Evolutionary conservation across 53 echinoderm and acorn worm species (phyloP), one percentile per base, ranked within the genome.

Genomic region (Actinopyga echinites): DNA sequence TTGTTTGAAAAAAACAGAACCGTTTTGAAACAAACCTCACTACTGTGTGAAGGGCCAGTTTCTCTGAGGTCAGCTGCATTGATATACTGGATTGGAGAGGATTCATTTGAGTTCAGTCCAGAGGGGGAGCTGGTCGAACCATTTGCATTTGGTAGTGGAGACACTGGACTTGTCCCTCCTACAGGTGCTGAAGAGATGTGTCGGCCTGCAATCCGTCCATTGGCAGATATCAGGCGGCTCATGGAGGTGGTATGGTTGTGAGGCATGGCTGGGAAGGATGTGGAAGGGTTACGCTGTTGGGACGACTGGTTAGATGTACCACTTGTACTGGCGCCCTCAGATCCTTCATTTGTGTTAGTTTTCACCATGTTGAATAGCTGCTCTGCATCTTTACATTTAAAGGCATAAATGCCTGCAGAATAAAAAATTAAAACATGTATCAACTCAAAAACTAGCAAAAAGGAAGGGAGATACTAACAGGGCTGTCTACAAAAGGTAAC

Each of bases 371-470:
- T 85, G 69, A 97, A 97, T 28, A 97, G 85, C 71, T 88, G 90
- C 42, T 89, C 88, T 13, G 92, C 94, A 25, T 92, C 67, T 55
- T 94, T 97, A 82, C 97, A 94, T 82, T 97, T 97, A 83, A 96
- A 96, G 12, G 96, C 96, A 53, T 96, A 96, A 60, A 96, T 93
- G 30, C 96, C 96, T 96, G 66, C 12, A 59, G 35, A 54, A 42
- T 30, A 6, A 83, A 21, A n/a, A 24, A 13, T 30, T 62, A 5
- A 49, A 13, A 15, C 15, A 5, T 49, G 17, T 49, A 49, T 10
- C 49, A 49, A 49, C 6, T 10, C 49, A 49, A 49, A 0, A 40
- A 0, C 40, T 40, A 10, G 37, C 37, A 37, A 37, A 3, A 49
- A 15, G 13, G 49, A 17, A 13, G 1, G n/a, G n/a, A n/a, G n/a